These are phyloP conservation scores for Melanotaenia trifasciata DNA, from an alignment of 2,797 vertebrate genomes.

Conservation along the genomic window DNA sequence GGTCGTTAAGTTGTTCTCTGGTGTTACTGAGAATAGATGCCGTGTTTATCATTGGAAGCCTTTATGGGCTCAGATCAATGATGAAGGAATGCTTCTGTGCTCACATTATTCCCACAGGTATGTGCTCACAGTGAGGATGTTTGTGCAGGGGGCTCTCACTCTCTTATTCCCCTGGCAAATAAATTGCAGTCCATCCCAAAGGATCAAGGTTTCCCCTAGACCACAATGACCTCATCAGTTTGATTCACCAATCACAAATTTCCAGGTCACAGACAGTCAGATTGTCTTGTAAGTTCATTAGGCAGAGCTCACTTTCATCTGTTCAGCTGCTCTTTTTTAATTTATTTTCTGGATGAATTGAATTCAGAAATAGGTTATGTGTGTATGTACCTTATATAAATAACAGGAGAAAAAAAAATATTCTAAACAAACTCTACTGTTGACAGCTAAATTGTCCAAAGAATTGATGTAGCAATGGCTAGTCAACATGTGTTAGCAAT, in stretches of 20 bases:
- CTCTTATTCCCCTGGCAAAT: slow-evolving; percentile 49
- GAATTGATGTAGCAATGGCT: neutral
- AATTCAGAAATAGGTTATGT: slow-evolving; percentile 8
- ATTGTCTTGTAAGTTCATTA: slow-evolving; percentile 48
- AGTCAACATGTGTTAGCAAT: neutral
- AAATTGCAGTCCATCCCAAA: slow-evolving; percentile 58
- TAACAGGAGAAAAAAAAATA: neutral
- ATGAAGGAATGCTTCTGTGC: slow-evolving; percentile 40
- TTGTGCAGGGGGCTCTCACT: slow-evolving; percentile 5
- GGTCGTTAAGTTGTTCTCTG: slow-evolving; percentile 61
- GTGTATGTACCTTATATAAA: slow-evolving; percentile 13
- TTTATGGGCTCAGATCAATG: slow-evolving; percentile 70
- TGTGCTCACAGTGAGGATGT: slow-evolving; percentile 24
- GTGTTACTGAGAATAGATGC: slow-evolving; percentile 58
- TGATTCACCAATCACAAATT: slow-evolving; percentile 47
- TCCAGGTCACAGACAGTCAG: slow-evolving; percentile 21
- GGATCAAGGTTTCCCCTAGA: slow-evolving; percentile 54
- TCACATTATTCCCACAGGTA: slow-evolving; percentile 55
- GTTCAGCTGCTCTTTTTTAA: neutral
- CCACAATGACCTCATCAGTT: slow-evolving; percentile 50
- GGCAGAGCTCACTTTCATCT: slow-evolving; percentile 19
- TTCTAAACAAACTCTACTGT: neutral
- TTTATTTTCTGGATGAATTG: slow-evolving; percentile 3
- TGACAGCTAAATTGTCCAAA: neutral
- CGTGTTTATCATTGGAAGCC: slow-evolving; percentile 64